Conservation (phyloP, 2,797 vertebrate species). For the Calcarius lapponicus region DNA sequence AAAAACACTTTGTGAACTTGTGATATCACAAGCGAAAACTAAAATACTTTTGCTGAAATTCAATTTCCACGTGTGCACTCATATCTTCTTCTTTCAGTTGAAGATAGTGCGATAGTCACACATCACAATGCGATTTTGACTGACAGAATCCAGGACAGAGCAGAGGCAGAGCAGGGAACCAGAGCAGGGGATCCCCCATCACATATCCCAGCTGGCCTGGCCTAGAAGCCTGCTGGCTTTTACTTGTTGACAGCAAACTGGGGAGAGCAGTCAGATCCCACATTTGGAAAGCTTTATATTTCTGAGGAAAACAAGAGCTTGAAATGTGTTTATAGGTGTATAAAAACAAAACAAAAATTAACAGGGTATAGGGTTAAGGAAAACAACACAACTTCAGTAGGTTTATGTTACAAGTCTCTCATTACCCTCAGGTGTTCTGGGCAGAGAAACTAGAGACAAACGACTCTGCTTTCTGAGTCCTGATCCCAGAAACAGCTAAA, state of each 20-base stretch:
- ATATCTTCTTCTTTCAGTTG: neutral
- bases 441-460: neutral
- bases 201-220: neutral
- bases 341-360: neutral
- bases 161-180: neutral
- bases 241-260: neutral
- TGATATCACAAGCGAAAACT: neutral
- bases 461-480: neutral
- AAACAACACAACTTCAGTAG: neutral
- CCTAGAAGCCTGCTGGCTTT: neutral
- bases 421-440: neutral
- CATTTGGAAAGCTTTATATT: neutral
- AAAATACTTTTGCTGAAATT: neutral
- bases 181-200: neutral
- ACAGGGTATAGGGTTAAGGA: neutral
- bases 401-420: neutral
- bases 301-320: neutral
- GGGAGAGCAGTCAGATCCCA: neutral
- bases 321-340: neutral
- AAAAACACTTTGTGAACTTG: neutral
- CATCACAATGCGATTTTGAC: neutral
- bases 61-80: neutral
- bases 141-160: neutral
- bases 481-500: neutral
- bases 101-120: accelerated